Conservation (phyloP, 2,888 invertebrate species). For the Melipona bicolor region DNA sequence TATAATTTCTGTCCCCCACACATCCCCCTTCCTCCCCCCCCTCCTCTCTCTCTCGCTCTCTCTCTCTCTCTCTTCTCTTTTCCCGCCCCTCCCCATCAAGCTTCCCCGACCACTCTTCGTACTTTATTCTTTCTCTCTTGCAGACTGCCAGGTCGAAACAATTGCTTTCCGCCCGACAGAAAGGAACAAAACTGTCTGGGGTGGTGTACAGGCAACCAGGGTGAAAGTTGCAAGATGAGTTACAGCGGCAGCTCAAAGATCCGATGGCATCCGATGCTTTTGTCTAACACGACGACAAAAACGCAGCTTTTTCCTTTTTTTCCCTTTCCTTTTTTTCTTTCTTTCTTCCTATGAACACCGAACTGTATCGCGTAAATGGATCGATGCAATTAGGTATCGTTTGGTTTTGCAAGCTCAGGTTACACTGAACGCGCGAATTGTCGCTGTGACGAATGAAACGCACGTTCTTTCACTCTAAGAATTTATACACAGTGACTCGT, state of each 20-base stretch:
- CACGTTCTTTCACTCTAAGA: background rate
- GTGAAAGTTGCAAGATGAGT: conserved; percentile 71
- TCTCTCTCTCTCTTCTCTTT: background rate
- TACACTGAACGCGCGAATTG: background rate
- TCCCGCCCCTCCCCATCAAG: conserved; percentile 28
- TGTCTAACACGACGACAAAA: conserved; percentile 37
- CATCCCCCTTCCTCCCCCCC: conserved; percentile 10
- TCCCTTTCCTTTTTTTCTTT: background rate
- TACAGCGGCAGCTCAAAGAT: conserved; percentile 67
- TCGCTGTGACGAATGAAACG: background rate
- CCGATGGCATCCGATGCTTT: conserved; percentile 53
- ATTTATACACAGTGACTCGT: background rate
- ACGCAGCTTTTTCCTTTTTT: background rate
- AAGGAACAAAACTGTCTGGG: conserved; percentile 73
- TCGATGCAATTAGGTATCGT: background rate
- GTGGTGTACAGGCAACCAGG: conserved; percentile 52
- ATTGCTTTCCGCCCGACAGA: conserved; percentile 71
- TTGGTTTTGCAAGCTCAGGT: background rate
- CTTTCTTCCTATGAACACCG: background rate
- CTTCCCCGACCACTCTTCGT: conserved; percentile 58
- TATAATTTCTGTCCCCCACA: conserved; percentile 71
- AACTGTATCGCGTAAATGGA: background rate
- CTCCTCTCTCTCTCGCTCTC: too few relatives aligned
- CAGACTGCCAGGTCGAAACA: conserved; percentile 71
- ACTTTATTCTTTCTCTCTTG: conserved; percentile 63